Evolutionary conservation across 1,140 invertebrate species (phyloP).

Genomic region (Scaptomyza pallida): DNA sequence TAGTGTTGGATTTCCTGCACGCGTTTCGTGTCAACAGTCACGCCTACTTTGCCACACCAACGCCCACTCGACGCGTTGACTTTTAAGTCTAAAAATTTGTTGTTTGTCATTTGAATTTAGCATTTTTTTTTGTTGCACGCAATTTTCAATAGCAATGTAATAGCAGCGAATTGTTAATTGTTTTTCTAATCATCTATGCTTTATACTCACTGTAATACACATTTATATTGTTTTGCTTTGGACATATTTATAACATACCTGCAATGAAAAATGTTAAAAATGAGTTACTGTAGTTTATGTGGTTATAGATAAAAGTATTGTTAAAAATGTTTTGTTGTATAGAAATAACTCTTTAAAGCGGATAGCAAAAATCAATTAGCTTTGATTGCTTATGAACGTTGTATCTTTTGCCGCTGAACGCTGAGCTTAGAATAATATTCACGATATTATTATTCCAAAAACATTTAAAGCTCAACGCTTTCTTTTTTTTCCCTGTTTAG

Average conservation of each 20-base stretch:
- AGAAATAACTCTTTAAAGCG: too few species aligned
- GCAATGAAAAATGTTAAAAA: conserved; percentile 13
- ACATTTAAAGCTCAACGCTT: too few species aligned
- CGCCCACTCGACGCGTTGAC: conserved; percentile 6
- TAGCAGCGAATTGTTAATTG: neutral
- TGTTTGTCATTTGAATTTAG: conserved; percentile 6
- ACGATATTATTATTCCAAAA: too few species aligned
- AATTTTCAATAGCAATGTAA: too few species aligned
- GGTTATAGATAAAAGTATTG: too few species aligned
- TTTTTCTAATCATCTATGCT: neutral
- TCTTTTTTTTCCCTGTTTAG: too few species aligned
- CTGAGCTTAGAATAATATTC: too few species aligned
- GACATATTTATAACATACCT: conserved; percentile 28
- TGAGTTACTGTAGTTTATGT: too few species aligned
- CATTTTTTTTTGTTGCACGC: neutral
- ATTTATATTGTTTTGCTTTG: neutral
- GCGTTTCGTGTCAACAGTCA: conserved; percentile 34
- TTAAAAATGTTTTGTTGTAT: too few species aligned
- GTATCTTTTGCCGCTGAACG: too few species aligned
- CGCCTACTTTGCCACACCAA: conserved; percentile 3
- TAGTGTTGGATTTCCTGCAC: conserved; percentile 49
- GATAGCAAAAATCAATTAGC: too few species aligned
- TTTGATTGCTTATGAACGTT: too few species aligned
- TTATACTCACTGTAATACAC: neutral
- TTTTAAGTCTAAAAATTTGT: conserved; percentile 9